Conservation (phyloP, 2,797 vertebrate genomes). For the Lagorchestes hirsutus region DNA sequence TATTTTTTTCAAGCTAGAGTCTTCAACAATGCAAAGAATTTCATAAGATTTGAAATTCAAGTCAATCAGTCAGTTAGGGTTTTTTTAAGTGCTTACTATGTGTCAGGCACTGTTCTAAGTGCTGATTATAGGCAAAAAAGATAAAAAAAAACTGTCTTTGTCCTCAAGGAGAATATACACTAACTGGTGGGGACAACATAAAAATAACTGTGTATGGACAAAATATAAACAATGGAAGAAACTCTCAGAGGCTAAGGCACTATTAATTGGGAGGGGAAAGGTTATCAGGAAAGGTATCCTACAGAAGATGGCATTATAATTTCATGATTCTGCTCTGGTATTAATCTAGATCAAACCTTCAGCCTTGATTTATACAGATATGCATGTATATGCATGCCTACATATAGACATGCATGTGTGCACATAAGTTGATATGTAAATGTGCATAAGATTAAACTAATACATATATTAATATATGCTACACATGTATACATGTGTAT, state of each 20-base stretch:
- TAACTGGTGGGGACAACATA: background rate
- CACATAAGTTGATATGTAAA: background rate
- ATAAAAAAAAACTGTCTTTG: background rate
- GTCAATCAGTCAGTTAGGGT: background rate
- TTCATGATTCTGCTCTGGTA: background rate
- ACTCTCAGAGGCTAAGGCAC: background rate
- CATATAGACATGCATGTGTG: background rate
- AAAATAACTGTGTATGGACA: background rate
- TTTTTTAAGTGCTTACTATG: background rate
- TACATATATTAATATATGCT: background rate
- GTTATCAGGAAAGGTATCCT: background rate
- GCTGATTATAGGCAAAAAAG: background rate
- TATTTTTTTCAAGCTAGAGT: background rate
- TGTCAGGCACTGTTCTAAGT: background rate
- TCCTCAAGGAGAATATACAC: background rate
- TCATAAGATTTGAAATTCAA: background rate
- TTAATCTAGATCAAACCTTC: background rate
- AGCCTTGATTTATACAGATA: background rate
- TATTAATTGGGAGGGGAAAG: background rate
- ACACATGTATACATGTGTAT: too few species aligned
- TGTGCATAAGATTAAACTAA: background rate
- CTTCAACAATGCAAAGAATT: background rate
- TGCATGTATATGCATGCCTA: background rate
- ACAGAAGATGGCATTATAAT: background rate
- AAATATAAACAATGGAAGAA: background rate